Conservation (phyloP, 1,140 invertebrate genomes). For the Drosophila miranda region DNA sequence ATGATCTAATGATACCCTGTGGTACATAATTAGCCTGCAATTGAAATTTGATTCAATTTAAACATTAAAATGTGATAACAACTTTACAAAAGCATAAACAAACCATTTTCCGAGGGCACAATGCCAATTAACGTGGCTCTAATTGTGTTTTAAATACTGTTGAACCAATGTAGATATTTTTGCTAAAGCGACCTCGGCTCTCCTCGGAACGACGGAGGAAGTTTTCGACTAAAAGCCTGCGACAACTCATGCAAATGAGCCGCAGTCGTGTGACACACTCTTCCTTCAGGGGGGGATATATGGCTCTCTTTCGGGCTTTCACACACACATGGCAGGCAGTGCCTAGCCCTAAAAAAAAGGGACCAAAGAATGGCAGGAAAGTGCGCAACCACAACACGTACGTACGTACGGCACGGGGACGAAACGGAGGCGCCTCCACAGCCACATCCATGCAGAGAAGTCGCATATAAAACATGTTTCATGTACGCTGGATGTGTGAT, state of each 20-base stretch:
- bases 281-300: neutral
- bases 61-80: neutral
- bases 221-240: slow-evolving; percentile 74
- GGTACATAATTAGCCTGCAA: no score
- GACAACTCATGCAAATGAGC: slow-evolving; percentile 78
- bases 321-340: slow-evolving; percentile 36
- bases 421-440: slow-evolving; percentile 26
- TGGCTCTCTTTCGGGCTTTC: neutral
- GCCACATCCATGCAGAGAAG: slow-evolving; percentile 30
- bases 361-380: slow-evolving; percentile 18
- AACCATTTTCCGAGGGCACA: neutral
- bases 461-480: slow-evolving; percentile 77
- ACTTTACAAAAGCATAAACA: no score
- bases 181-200: slow-evolving; percentile 19
- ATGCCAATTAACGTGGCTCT: slow-evolving; percentile 23
- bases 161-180: slow-evolving; percentile 56
- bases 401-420: neutral
- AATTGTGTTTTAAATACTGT: slow-evolving; percentile 39
- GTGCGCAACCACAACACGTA: slow-evolving; percentile 74
- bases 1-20: no score
- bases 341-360: slow-evolving; percentile 57
- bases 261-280: slow-evolving; percentile 56
- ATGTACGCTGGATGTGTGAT: slow-evolving; percentile 77
- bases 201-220: slow-evolving; percentile 35
- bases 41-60: no score